Evolutionary conservation across 2,797 vertebrate genomes (phyloP), one percentile per base, ranked within the genome.

Genomic region (Gymnocypris eckloni): DNA sequence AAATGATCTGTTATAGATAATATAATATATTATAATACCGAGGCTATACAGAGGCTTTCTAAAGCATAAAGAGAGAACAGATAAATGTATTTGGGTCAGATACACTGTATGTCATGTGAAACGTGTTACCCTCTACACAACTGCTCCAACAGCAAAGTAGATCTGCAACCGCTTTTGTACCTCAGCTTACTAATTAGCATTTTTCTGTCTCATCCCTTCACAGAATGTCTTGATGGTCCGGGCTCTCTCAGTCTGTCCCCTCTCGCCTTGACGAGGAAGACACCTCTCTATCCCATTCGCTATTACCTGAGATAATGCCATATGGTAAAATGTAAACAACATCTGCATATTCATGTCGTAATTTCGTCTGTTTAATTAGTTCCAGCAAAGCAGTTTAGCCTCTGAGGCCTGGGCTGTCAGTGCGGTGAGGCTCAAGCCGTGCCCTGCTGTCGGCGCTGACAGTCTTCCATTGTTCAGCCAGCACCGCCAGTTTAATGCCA

Each of bases 311-410:
- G 97, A 99, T 97, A 98, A 98, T 98, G 98, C 97, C 98, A 98
- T 99, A 99, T 99, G 98, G 97, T 96, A 96, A 97, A 98, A 99
- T 97, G 97, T 98, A 98, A 99, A 99, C 97, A 98, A 98, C 97
- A 98, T 99, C 97, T 99, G 98, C 97, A 98, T 98, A 98, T 98
- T 98, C 97, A 97, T 99, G 98, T 98, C 97, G 97, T 97, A 99
- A 99, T 98, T 99, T 98, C 97, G 96, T 99, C 97, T 99, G 97
- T 99, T 99, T 99, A 99, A 99, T 99, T 99, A 99, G 98, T 98
- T 99, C 97, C 97, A 98, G 97, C 96, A 98, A 99, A 98, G 97
- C 97, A 97, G 97, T 97, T 98, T 98, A 97, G 97, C 98, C 98
- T 98, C 96, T 93, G 96, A 97, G 97, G 96, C 97, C 97, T 96